phyloP scores from a whole-genome alignment of 2,797 vertebrate genomes.

The Eurystomus glaucurus region DNA sequence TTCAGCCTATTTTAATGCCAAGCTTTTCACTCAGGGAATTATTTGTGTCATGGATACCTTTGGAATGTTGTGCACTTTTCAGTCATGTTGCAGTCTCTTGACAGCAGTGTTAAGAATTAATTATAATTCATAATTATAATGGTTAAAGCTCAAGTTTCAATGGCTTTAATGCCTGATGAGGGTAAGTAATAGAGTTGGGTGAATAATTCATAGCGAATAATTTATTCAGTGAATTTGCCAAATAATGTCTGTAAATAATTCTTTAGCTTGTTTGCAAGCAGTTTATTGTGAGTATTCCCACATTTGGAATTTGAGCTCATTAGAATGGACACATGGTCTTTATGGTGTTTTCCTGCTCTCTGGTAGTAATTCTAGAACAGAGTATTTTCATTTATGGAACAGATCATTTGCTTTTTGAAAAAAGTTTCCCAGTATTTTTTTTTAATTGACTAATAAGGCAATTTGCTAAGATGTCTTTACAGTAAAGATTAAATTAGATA shows the following conservation, averaged over 20 bases:
- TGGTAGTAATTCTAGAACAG: background rate
- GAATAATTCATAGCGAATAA: slow-evolving; percentile 64
- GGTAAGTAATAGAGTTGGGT: slow-evolving; percentile 60
- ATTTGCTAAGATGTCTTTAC: background rate
- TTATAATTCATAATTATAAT: slow-evolving; percentile 73
- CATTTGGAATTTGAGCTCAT: slow-evolving; percentile 32
- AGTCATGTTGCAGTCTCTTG: slow-evolving; percentile 54
- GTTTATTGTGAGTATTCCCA: slow-evolving; percentile 7
- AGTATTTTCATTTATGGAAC: background rate
- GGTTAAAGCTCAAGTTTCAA: slow-evolving; percentile 58
- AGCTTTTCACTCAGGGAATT: slow-evolving; percentile 58
- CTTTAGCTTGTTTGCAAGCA: slow-evolving; percentile 58
- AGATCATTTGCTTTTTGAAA: background rate
- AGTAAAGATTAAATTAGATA: background rate
- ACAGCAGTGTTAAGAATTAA: slow-evolving; percentile 76
- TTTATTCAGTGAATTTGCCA: slow-evolving; percentile 70
- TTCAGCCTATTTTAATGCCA: slow-evolving; percentile 47
- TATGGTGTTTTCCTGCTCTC: background rate
- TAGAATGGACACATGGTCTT: slow-evolving; percentile 28
- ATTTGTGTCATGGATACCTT: slow-evolving; percentile 61
- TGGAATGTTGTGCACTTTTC: slow-evolving; percentile 41
- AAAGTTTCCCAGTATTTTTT: background rate
- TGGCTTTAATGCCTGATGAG: slow-evolving; percentile 64
- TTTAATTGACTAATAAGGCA: background rate
- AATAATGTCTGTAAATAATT: slow-evolving; percentile 65